Conservation (phyloP, 2,797 vertebrate species). For the Acipenser oxyrinchus region DNA sequence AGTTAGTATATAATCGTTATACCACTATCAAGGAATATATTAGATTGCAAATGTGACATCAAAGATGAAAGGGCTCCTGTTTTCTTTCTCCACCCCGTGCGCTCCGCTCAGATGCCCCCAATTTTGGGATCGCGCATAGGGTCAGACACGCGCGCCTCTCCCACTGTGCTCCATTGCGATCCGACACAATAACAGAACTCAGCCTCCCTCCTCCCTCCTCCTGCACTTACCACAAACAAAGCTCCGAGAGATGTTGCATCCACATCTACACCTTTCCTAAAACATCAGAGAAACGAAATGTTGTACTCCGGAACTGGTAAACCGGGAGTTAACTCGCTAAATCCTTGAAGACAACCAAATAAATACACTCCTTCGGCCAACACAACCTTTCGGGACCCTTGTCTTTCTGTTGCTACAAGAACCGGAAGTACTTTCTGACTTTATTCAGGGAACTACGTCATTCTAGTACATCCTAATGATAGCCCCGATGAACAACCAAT, state of each 20-base stretch:
- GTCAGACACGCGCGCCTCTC: neutral
- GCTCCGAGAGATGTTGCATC: conserved; percentile 32
- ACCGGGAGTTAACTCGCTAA: conserved; percentile 38
- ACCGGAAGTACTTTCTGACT: conserved; percentile 45
- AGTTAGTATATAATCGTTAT: no score
- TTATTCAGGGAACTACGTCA: neutral
- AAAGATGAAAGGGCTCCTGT: neutral
- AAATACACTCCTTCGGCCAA: conserved; percentile 56
- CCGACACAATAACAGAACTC: conserved; percentile 5
- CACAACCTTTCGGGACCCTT: conserved; percentile 50
- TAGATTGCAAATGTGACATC: neutral
- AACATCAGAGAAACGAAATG: conserved; percentile 14
- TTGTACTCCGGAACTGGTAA: conserved; percentile 17
- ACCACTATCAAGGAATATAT: no score
- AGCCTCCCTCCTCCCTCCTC: neutral
- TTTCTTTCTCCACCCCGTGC: no score
- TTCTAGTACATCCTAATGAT: neutral
- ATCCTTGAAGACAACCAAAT: conserved; percentile 42
- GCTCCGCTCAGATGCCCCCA: neutral
- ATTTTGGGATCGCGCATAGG: no score
- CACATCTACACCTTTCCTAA: conserved; percentile 41
- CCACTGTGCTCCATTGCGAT: conserved; percentile 2
- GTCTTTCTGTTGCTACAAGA: conserved; percentile 33
- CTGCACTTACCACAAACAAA: conserved; percentile 48
- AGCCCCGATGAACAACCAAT: conserved; percentile 8